These are phyloP conservation scores for Burhinus bistriatus DNA, from an alignment of 2,113 vertebrate species.

Conservation along the genomic window DNA sequence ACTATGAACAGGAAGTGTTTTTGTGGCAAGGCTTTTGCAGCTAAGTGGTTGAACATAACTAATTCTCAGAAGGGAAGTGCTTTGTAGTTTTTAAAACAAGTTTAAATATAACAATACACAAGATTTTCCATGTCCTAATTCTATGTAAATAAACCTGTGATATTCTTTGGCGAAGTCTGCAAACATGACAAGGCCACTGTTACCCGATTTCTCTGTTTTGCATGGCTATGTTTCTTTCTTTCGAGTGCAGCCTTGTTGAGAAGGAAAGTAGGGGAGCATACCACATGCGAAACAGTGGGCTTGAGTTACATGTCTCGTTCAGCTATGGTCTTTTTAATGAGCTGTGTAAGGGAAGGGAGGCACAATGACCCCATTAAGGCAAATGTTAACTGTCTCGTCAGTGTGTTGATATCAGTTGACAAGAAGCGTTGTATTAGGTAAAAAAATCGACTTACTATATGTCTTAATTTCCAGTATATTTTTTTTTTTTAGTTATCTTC, in stretches of 20 bases:
- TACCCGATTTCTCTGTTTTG: not conserved
- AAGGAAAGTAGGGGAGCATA: accelerated
- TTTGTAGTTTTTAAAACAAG: constrained; percentile 38
- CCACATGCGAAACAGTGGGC: not conserved
- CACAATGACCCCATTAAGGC: not conserved
- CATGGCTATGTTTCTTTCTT: not conserved
- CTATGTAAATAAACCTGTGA: not conserved
- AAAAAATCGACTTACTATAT: accelerated
- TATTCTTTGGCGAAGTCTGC: not conserved
- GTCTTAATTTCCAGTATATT: no score
- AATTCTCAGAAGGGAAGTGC: constrained; percentile 77
- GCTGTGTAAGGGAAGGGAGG: not conserved
- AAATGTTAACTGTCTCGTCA: not conserved
- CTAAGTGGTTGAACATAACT: constrained; percentile 55
- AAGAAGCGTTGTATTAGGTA: not conserved
- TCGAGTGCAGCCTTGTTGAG: not conserved
- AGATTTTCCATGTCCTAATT: not conserved
- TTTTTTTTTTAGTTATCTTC: no score
- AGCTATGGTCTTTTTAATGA: not conserved
- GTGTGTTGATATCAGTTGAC: not conserved
- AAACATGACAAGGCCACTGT: accelerated
- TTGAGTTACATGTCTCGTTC: not conserved
- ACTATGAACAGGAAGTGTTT: constrained; percentile 71
- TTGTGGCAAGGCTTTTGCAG: constrained; percentile 65
- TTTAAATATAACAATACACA: not conserved